A percentile compares a stretch with the other conserved stretches of the same genome.
Conservation (phyloP, 2,113 vertebrate genomes). For the Suncus etruscus region DNA sequence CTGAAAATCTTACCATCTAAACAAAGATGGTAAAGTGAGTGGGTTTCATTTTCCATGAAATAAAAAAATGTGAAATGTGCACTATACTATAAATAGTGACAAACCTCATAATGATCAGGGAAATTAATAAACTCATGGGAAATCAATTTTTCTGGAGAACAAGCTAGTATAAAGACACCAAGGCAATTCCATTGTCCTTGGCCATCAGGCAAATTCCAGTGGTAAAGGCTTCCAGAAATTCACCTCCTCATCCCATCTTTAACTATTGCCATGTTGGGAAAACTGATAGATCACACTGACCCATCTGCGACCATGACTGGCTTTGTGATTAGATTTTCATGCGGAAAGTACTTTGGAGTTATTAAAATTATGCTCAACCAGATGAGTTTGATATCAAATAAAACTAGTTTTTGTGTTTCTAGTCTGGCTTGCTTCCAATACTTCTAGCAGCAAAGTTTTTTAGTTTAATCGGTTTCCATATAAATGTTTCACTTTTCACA, state of each 20-base stretch:
- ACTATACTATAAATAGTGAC: not conserved
- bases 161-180: not conserved
- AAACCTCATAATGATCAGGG: not conserved
- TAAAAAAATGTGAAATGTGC: too few species aligned
- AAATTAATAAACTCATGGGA: not conserved
- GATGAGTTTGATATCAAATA: not conserved
- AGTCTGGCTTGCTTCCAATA: not conserved
- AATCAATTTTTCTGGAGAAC: not conserved
- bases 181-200: not conserved
- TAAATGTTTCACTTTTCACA: slow-evolving; percentile 28
- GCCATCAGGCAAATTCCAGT: not conserved
- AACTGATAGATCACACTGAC: not conserved
- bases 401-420: not conserved
- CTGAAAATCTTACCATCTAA: not conserved
- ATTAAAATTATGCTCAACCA: not conserved
- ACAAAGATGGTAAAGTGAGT: not conserved
- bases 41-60: not conserved
- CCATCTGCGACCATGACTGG: not conserved
- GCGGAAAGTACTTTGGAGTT: not conserved
- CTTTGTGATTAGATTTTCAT: not conserved
- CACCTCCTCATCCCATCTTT: not conserved
- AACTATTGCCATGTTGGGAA: not conserved
- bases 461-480: not conserved
- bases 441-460: not conserved
- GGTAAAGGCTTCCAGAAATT: not conserved